Conservation (phyloP, 2,797 vertebrate genomes). For the Schizopygopsis malacanthus region DNA sequence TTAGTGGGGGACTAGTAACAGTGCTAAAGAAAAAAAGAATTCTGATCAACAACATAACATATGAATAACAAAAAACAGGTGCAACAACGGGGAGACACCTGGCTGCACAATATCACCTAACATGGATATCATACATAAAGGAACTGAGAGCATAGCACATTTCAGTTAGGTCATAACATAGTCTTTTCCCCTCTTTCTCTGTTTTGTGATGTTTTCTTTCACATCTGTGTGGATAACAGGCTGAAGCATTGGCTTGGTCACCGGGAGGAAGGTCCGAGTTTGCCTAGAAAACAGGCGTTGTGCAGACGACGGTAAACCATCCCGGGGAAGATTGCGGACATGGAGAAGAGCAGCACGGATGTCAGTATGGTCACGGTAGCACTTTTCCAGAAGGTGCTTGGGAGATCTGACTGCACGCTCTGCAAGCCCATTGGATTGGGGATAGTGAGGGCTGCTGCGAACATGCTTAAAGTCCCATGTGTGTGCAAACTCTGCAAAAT, state of each 20-base stretch:
- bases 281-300: not conserved
- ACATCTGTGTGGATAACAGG: not conserved
- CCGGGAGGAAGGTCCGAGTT: not conserved
- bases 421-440: not conserved
- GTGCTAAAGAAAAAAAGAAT: accelerated
- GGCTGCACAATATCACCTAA: not conserved
- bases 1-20: too few species aligned
- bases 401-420: not conserved
- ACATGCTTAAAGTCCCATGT: not conserved
- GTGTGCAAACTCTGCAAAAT: not conserved
- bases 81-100: not conserved
- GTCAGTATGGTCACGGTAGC: not conserved
- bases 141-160: not conserved
- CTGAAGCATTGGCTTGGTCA: not conserved
- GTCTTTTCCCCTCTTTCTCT: not conserved
- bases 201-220: not conserved
- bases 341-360: not conserved
- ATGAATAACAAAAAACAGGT: not conserved
- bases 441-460: not conserved
- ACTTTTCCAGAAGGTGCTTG: not conserved
- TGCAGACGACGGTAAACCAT: not conserved
- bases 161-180: not conserved
- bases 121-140: not conserved
- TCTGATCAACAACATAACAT: too few species aligned
- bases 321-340: not conserved